These are phyloP conservation scores for Sus cebifrons DNA, from an alignment of 2,797 vertebrate species.

Conservation along the genomic window DNA sequence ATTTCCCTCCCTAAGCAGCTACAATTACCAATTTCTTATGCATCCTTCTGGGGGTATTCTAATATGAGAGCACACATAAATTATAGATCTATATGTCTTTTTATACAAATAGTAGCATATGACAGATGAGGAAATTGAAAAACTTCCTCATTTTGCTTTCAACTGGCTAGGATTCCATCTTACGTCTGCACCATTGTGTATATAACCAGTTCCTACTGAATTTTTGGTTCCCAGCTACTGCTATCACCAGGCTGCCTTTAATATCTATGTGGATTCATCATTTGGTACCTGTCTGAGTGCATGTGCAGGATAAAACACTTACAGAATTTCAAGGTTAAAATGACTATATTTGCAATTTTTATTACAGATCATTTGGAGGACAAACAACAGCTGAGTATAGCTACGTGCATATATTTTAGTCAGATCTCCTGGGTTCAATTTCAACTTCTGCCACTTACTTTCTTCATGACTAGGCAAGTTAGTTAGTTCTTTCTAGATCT, in stretches of 20 bases:
- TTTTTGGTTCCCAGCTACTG: not conserved
- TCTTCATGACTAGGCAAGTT: not conserved
- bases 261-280: not conserved
- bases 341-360: not conserved
- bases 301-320: not conserved
- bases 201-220: not conserved
- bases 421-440: not conserved
- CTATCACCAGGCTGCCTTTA: not conserved
- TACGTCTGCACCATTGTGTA: not conserved
- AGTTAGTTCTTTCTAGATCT: not conserved
- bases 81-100: not conserved
- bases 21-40: not conserved
- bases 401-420: not conserved
- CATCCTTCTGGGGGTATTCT: not conserved
- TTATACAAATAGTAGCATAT: not conserved
- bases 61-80: not conserved
- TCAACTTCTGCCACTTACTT: not conserved
- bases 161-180: not conserved
- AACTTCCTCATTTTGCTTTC: not conserved
- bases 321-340: conserved; percentile 36
- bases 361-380: not conserved
- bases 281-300: conserved; percentile 24
- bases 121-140: not conserved
- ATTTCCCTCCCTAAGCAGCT: not conserved
- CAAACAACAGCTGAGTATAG: not conserved